Evolutionary conservation across 2,113 vertebrate species (phyloP), one percentile per base, ranked within the genome.

Genomic region (Pluvialis apricaria): DNA sequence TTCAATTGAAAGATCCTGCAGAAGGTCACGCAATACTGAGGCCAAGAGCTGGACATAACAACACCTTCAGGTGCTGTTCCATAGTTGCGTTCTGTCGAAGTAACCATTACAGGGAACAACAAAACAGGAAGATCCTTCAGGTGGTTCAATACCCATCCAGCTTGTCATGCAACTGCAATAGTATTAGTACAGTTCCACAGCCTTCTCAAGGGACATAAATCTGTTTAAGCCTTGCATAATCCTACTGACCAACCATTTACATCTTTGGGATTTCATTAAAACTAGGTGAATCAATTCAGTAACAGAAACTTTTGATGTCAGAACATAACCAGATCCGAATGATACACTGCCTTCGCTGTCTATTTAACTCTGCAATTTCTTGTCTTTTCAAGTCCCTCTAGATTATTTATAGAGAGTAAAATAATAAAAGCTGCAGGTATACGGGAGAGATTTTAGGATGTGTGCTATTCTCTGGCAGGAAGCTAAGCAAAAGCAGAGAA

Each of bases 331-430:
- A 87, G 61, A 36, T 52, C 61, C 3, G 3, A 86, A 75, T 24
- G 15, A 90, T 31, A 20, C 6, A n/a, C 16, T 22, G 62, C 75
- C 62, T 65, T 82, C 62, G 44, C 38, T 70, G 19, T 20, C 71
- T 49, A 9, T 64, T 68, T 82, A 80, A 66, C 26, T 38, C 55
- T 34, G 29, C 26, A 45, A 34, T 82, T 71, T 65, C 68, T 47
- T 81, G 51, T 54, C 40, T 80, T 45, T 86, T 65, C 62, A 73
- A 82, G 71, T n/a, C 34, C 70, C 2, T 3, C 21, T 80, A 15
- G 49, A 31, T 57, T 75, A 86, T 71, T 75, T 88, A 45, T 29
- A 73, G 73, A 82, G 34, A 71, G 29, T n/a, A 91, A 68, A 91
- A 22, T 42, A 78, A 40, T 28, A 64, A 62, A 21, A 83, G n/a